These are phyloP conservation scores for Apis dorsata DNA, from an alignment of 1,140 invertebrate genomes.

Conservation along the genomic window DNA sequence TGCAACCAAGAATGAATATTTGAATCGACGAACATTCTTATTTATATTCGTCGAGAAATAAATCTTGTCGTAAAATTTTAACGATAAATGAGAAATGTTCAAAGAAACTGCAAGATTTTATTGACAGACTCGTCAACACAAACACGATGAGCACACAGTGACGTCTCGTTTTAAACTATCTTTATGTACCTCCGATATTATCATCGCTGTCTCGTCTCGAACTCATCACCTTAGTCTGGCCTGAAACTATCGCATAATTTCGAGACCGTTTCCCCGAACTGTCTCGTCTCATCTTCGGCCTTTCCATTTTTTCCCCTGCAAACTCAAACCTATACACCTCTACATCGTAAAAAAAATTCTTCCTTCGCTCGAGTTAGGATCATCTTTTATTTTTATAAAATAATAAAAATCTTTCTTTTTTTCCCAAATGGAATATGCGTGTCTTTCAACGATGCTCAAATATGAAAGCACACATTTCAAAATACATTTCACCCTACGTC, in stretches of 20 bases:
- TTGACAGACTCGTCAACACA: not conserved
- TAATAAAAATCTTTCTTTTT: not conserved
- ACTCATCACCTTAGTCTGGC: conserved; percentile 11
- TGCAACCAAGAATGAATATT: not conserved
- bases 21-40: not conserved
- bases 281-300: conserved; percentile 31
- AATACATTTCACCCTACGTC: not conserved
- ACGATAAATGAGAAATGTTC: too few species aligned
- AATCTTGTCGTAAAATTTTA: not conserved
- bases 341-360: not conserved
- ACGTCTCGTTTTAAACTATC: conserved; percentile 16
- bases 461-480: not conserved
- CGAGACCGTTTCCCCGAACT: not conserved
- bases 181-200: conserved; percentile 1
- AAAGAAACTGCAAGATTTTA: not conserved
- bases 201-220: conserved; percentile 16
- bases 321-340: not conserved
- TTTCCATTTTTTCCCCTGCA: not conserved
- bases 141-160: not conserved
- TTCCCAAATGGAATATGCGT: not conserved
- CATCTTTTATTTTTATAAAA: not conserved
- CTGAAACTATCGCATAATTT: conserved; percentile 34
- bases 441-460: not conserved
- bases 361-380: not conserved
- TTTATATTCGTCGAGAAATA: not conserved